Evolutionary conservation across 2,888 invertebrate species (phyloP).

Genomic region (Peribatodes rhomboidaria): DNA sequence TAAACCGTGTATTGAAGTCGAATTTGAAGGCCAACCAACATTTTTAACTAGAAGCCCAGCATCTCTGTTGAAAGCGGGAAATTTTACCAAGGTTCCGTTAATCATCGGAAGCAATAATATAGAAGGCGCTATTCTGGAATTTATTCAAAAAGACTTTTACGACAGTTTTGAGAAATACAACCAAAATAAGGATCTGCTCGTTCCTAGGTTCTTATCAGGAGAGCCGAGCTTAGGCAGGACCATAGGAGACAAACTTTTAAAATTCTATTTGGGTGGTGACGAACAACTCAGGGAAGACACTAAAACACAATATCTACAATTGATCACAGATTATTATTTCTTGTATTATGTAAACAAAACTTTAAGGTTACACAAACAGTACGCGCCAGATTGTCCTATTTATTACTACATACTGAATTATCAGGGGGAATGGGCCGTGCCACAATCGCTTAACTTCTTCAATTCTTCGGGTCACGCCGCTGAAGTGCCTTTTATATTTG

Average conservation of each 20-base stretch:
- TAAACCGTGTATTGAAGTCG: slow-evolving; percentile 77
- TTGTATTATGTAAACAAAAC: slow-evolving; percentile 76
- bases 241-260: slow-evolving; percentile 70
- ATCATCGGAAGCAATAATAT: slow-evolving; percentile 78
- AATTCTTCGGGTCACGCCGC: slow-evolving; percentile 73
- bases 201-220: slow-evolving; percentile 67
- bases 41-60: slow-evolving; percentile 76
- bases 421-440: slow-evolving; percentile 72
- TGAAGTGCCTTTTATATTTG: slow-evolving; percentile 76
- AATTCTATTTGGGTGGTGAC: slow-evolving; percentile 73
- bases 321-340: slow-evolving; percentile 77
- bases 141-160: slow-evolving; percentile 62
- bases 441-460: slow-evolving; percentile 60
- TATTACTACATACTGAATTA: slow-evolving; percentile 77
- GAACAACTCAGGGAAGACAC: slow-evolving; percentile 66
- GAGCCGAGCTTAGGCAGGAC: slow-evolving; percentile 60
- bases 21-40: slow-evolving; percentile 76
- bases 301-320: slow-evolving; percentile 71
- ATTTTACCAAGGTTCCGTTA: slow-evolving; percentile 77
- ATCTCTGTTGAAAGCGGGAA: slow-evolving; percentile 73
- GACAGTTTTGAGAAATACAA: slow-evolving; percentile 71
- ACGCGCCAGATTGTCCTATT: slow-evolving; percentile 67
- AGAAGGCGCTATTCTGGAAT: slow-evolving; percentile 68
- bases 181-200: slow-evolving; percentile 65
- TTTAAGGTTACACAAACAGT: slow-evolving; percentile 69